A percentile compares a stretch with the other conserved stretches of the same genome.
Conservation (phyloP, 2,797 vertebrate genomes). For the Labroides dimidiatus region DNA sequence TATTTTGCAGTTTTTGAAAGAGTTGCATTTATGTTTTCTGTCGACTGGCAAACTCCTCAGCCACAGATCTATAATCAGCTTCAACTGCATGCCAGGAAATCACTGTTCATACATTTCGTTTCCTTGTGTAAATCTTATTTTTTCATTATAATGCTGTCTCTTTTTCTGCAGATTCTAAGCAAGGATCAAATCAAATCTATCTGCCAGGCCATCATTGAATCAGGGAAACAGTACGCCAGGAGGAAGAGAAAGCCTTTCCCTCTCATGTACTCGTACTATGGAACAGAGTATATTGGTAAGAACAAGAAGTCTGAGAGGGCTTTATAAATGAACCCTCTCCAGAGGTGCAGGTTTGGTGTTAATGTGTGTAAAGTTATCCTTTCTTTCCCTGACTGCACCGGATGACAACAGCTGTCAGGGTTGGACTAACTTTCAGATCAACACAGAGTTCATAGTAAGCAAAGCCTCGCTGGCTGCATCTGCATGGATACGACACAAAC, state of each 20-base stretch:
- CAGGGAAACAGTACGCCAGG: constrained; percentile 88
- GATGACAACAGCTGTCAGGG: constrained; percentile 62
- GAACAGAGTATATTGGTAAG: constrained; percentile 92
- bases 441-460: constrained; percentile 74
- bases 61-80: no score
- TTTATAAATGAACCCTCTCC: background rate
- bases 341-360: constrained; percentile 7
- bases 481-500: constrained; percentile 63
- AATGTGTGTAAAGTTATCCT: constrained; percentile 60
- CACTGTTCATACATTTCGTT: background rate
- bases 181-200: constrained; percentile 90
- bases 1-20: no score
- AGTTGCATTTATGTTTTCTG: no score
- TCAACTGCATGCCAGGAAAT: no score
- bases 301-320: background rate
- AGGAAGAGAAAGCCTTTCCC: constrained; percentile 91
- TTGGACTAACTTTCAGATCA: constrained; percentile 67
- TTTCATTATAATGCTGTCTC: background rate
- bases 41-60: no score
- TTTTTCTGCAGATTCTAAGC: constrained; percentile 85
- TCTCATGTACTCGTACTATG: constrained; percentile 93
- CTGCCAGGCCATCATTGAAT: constrained; percentile 90
- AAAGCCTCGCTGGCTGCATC: constrained; percentile 44
- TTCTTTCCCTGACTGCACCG: constrained; percentile 71
- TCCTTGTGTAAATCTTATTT: background rate